These are phyloP conservation scores for Phoxinus dragarum DNA, from an alignment of 2,797 vertebrate genomes.

Conservation along the genomic window DNA sequence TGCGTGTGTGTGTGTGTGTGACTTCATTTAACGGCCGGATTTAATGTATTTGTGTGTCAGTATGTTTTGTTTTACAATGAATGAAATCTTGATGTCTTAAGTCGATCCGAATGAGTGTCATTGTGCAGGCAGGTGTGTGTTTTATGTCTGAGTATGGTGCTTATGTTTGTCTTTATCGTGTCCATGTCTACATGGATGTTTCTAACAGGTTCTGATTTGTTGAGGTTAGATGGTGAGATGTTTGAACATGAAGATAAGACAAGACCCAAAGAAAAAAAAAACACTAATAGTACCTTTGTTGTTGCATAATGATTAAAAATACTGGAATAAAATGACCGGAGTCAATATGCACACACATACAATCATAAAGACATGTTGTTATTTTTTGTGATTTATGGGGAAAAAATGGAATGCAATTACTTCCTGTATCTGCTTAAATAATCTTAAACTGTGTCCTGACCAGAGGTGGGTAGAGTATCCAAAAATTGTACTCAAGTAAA, in stretches of 20 bases:
- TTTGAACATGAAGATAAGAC: not conserved
- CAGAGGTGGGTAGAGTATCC: not conserved
- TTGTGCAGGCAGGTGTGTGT: not conserved
- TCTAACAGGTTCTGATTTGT: not conserved
- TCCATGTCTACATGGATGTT: not conserved
- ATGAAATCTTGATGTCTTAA: constrained; percentile 20
- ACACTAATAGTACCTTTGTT: not conserved
- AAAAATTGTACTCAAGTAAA: too few relatives aligned
- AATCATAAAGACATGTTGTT: not conserved
- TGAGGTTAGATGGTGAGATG: not conserved
- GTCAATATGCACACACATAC: not conserved
- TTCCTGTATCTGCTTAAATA: not conserved
- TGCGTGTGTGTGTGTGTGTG: not conserved
- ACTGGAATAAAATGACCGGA: not conserved
- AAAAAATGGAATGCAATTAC: not conserved
- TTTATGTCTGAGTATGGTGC: not conserved
- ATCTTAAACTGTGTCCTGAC: not conserved
- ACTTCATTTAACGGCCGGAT: constrained; percentile 15
- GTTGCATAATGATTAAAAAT: not conserved
- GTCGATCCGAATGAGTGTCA: not conserved
- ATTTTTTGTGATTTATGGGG: not conserved
- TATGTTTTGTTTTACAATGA: constrained; percentile 32
- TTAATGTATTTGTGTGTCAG: constrained; percentile 31
- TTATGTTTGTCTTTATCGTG: not conserved
- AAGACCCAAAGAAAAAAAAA: not conserved